Base-by-base conservation (phyloP, 1,140 invertebrate species). In the Drosophila asahinai region DNA sequence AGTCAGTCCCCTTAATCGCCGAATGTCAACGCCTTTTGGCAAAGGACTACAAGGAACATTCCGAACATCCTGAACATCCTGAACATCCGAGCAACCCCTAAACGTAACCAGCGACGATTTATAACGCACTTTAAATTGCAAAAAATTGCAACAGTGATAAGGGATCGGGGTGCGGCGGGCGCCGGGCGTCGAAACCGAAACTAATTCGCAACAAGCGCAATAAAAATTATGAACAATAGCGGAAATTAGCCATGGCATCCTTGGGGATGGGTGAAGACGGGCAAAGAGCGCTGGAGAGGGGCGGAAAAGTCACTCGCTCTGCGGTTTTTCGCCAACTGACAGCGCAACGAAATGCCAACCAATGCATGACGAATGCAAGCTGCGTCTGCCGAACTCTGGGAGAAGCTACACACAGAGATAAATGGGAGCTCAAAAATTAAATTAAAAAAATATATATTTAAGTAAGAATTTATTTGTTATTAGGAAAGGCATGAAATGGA, bases 211-310 rank as follows among this genome's bases (percentile, higher is more conserved):
- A 92, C 90, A 92, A 92, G 80, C 72, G 91, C 83, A 92, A 92
- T 92, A 92, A 92, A 92, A 92, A 92, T 90, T 90, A 90, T 90
- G 86, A 90, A 90, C 86, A 90, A 90, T 90, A 90, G 86, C 75
- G 79, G 72, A 90, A 91, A 90, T 90, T 90, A 90, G 76, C 70
- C 86, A 84, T 81, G 84, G 81, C 78, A 70, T 43, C 52, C 54
- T 40, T 8, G 8, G 54, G 64, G 60, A 49, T n/a, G 36, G 36
- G 58, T 11, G n/a, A 30, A 5, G 4, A 45, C 52, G n/a, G 27
- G 22, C n/a, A 42, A 25, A 38, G 22, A 22, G 14, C 19, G 62
- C 63, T 49, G 52, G 75, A 33, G 19, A 25, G 12, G 25, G 65
- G 71, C 57, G 52, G 75, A 54, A 61, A 68, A 83, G 79, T 79